These are phyloP conservation scores for Oryzias curvinotus DNA, from an alignment of 2,113 vertebrate genomes.

Conservation along the genomic window DNA sequence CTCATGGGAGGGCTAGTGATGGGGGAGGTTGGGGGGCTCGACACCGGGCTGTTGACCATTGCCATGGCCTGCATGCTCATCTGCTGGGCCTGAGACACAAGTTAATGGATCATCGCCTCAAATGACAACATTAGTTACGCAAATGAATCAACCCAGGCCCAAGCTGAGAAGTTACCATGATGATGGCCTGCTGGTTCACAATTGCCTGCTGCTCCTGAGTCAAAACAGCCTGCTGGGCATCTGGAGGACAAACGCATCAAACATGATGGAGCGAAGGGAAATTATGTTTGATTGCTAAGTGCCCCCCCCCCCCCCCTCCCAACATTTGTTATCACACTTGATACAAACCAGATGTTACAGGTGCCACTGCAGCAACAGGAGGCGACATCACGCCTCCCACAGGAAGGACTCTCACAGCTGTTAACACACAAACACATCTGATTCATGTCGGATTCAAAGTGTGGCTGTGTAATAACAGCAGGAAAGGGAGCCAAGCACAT, in stretches of 20 bases:
- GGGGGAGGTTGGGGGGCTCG: slow-evolving; percentile 63
- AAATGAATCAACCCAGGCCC: slow-evolving; percentile 10
- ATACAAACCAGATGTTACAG: slow-evolving; percentile 66
- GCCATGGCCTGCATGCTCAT: slow-evolving; percentile 85
- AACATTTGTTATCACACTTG: slow-evolving; percentile 26
- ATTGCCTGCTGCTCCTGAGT: slow-evolving; percentile 76
- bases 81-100: slow-evolving; percentile 80
- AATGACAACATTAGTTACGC: not conserved
- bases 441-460: slow-evolving; percentile 10
- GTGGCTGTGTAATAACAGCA: slow-evolving; percentile 6
- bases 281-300: slow-evolving; percentile 3
- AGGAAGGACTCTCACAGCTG: slow-evolving; percentile 77
- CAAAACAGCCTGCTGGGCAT: slow-evolving; percentile 66
- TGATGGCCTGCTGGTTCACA: slow-evolving; percentile 78
- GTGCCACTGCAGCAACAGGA: slow-evolving; percentile 59
- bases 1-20: slow-evolving; percentile 63
- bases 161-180: slow-evolving; percentile 75
- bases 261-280: slow-evolving; percentile 17
- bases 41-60: slow-evolving; percentile 64
- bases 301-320: not conserved
- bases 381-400: slow-evolving; percentile 68
- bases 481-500: not conserved
- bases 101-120: slow-evolving; percentile 1
- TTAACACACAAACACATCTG: slow-evolving; percentile 35
- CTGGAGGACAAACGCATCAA: slow-evolving; percentile 65